Base-by-base conservation (phyloP, 2,888 invertebrate genomes). In the Latheticus oryzae region DNA sequence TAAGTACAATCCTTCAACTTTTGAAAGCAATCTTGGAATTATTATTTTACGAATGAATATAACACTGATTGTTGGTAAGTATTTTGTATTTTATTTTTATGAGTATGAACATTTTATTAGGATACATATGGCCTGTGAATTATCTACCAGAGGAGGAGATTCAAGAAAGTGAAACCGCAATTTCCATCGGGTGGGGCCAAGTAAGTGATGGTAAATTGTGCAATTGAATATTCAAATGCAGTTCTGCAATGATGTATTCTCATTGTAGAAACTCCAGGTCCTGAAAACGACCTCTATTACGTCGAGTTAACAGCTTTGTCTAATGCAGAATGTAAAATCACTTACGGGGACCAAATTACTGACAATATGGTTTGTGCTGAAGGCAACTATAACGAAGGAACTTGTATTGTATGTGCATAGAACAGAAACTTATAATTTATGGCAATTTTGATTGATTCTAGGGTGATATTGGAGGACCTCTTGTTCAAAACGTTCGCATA, bases 301-400 rank as follows among this genome's bases (percentile, higher is more conserved):
- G 42, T 42, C 26, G 8, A 42, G 2, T n/a, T 42, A 19, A 28
- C 26, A 2, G 13, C 26, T 12, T 16, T 42, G 12, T 26, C 42
- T 5, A 42, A 17, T n/a, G n/a, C n/a, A n/a, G 42, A 24, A 26
- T 42, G 42, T 26, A 13, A 42, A 26, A 3, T 15, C 1, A 15
- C 15, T 1, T 42, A 26, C n/a, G 24, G 26, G 3, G 5, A 15
- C 15, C 26, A 24, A 2, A 42, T 42, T 16, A 26, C 12, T 2
- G 26, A 42, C 3, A 13, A 23, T 12, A 42, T 28, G 24, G 42
- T 26, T 5, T 42, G 42, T 42, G 26, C 5, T 3, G 15, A 23
- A 13, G 42, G 42, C 2, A 42, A 42, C 8, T 42, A 42, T 12
- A 42, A 42, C 15, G 26, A 42, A 42, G 42, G 42, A 26, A 28